phyloP scores from a whole-genome alignment of 2,888 invertebrate genomes.

The Lissonota sp. region DNA sequence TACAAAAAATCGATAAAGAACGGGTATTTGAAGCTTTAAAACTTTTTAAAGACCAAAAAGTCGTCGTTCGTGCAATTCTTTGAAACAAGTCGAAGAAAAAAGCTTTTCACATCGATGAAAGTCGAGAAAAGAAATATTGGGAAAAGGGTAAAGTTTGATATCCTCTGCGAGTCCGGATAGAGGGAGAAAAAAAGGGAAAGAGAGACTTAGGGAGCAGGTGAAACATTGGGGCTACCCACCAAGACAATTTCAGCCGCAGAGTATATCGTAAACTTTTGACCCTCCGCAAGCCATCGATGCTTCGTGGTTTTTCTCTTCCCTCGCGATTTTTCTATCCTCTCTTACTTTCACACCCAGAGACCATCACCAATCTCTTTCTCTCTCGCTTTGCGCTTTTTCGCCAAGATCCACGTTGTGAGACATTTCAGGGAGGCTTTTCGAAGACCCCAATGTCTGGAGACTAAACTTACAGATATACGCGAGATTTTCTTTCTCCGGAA shows the following conservation, averaged over 20 bases:
- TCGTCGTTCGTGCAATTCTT: too few relatives aligned
- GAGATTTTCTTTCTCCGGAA: background rate
- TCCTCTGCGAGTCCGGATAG: conserved; percentile 4
- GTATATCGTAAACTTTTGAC: conserved; percentile 49
- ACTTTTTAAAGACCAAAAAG: background rate
- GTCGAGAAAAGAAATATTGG: conserved; percentile 2
- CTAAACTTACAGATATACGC: background rate
- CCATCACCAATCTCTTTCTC: background rate
- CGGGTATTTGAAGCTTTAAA: background rate
- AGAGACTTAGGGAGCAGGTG: background rate
- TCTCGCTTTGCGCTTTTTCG: background rate
- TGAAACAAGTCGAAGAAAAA: background rate
- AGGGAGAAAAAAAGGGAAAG: too few relatives aligned
- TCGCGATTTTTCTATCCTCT: conserved; percentile 14
- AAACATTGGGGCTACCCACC: conserved; percentile 12
- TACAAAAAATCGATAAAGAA: too few relatives aligned
- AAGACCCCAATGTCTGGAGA: background rate
- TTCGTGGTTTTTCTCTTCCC: conserved; percentile 6
- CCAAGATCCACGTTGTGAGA: background rate
- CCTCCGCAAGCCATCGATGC: conserved; percentile 31
- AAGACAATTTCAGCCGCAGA: conserved; percentile 13
- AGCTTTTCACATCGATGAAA: conserved; percentile 3
- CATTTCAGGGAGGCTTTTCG: background rate
- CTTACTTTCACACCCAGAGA: background rate
- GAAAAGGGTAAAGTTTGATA: conserved; percentile 15